Percentiles rank a stretch among this genome's conserved stretches.
phyloP scores from a whole-genome alignment of 2,888 invertebrate species.

The Ecliptopera silaceata region DNA sequence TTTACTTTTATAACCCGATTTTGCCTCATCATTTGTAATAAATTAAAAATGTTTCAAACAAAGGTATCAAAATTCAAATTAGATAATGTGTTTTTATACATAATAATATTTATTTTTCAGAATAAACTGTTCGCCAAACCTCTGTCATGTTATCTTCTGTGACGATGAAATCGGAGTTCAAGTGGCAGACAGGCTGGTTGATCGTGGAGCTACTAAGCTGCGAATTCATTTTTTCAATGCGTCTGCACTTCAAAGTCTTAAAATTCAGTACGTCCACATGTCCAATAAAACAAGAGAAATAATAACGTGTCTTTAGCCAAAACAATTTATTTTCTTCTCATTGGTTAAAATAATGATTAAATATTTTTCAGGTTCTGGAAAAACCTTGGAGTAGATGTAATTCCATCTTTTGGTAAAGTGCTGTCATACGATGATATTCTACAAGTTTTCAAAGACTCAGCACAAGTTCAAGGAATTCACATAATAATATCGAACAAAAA shows the following conservation, averaged over 20 bases:
- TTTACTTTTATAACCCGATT: no score
- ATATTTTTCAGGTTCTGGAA: constrained; percentile 6
- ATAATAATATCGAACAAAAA: background rate
- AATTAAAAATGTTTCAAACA: no score
- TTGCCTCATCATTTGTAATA: no score
- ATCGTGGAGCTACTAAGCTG: constrained; percentile 46
- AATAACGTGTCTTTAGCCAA: no score
- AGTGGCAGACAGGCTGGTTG: constrained; percentile 47
- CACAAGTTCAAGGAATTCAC: constrained; percentile 14
- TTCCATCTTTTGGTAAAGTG: constrained; percentile 3
- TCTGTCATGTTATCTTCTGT: constrained; percentile 42
- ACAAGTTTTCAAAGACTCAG: background rate
- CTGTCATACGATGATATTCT: background rate
- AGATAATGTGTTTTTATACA: no score
- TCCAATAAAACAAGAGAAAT: no score
- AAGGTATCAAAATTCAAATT: no score
- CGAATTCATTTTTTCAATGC: constrained; percentile 33
- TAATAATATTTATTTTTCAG: background rate
- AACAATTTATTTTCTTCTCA: no score
- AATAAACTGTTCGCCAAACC: constrained; percentile 10
- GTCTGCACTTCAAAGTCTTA: background rate
- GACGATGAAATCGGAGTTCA: constrained; percentile 47
- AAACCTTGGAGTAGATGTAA: constrained; percentile 6
- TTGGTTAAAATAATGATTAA: background rate
- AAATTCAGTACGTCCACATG: background rate